A percentile compares a stretch with the other conserved stretches of the same genome.
Evolutionary conservation across 2,888 invertebrate species (phyloP).

Genomic region (Galerucella calmariensis): DNA sequence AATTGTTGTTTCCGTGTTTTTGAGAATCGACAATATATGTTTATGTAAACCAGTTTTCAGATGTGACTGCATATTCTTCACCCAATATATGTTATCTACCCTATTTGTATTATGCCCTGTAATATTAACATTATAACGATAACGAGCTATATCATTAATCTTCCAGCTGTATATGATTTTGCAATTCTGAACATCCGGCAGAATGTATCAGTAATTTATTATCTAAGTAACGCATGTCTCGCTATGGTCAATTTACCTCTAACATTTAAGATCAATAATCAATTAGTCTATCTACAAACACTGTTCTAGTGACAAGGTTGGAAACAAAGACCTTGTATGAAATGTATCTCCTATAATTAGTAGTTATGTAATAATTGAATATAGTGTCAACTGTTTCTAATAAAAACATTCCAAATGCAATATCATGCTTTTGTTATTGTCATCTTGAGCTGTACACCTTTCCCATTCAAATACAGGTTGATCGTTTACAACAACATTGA

Average conservation of each 20-base stretch:
- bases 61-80: background rate
- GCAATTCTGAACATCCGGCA: background rate
- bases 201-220: constrained; percentile 17
- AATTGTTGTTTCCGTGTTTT: no score
- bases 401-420: no score
- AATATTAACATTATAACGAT: background rate
- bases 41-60: no score
- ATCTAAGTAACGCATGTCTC: constrained; percentile 11
- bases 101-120: background rate
- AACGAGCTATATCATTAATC: constrained; percentile 11
- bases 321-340: background rate
- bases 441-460: no score
- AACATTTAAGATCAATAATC: constrained; percentile 15
- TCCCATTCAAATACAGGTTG: no score
- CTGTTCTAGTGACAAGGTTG: background rate
- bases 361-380: no score
- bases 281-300: constrained; percentile 15
- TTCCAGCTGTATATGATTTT: background rate
- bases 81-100: no score
- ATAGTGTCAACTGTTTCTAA: no score
- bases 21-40: no score
- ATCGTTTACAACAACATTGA: no score
- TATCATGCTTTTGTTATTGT: no score
- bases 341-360: no score
- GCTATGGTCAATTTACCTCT: constrained; percentile 16